Percentiles rank a stretch among this genome's conserved stretches.
Conservation (phyloP, 2,888 invertebrate genomes). For the Nemotelus pantherinus region DNA sequence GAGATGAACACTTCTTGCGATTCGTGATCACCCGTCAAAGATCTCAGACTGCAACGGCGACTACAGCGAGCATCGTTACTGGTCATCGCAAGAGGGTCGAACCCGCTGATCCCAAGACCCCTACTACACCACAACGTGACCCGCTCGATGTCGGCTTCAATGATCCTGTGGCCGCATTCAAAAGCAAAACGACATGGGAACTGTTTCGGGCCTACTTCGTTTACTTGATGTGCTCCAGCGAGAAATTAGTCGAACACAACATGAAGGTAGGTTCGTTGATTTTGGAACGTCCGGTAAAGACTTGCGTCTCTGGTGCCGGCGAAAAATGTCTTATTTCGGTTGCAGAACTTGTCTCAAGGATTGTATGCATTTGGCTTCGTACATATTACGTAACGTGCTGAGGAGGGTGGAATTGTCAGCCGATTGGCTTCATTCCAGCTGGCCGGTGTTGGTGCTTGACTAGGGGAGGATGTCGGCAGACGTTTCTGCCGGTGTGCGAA, state of each 20-base stretch:
- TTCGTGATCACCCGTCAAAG: constrained; percentile 44
- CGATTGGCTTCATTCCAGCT: background rate
- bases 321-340: background rate
- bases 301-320: background rate
- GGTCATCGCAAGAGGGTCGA: constrained; percentile 50
- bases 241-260: constrained; percentile 90
- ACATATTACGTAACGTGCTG: constrained; percentile 49
- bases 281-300: background rate
- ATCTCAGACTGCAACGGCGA: constrained; percentile 39
- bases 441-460: background rate
- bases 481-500: background rate
- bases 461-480: background rate
- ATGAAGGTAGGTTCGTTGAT: constrained; percentile 78
- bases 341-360: background rate
- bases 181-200: constrained; percentile 94
- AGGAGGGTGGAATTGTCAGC: background rate
- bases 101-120: constrained; percentile 53
- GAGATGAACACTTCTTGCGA: constrained; percentile 46
- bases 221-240: constrained; percentile 88
- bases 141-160: constrained; percentile 86
- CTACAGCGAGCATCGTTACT: constrained; percentile 15
- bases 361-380: background rate
- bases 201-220: constrained; percentile 90
- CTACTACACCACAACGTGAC: constrained; percentile 66
- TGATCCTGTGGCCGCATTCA: constrained; percentile 90